These are phyloP conservation scores for Orchestia grillus DNA, from an alignment of 1,140 invertebrate genomes.

Conservation along the genomic window DNA sequence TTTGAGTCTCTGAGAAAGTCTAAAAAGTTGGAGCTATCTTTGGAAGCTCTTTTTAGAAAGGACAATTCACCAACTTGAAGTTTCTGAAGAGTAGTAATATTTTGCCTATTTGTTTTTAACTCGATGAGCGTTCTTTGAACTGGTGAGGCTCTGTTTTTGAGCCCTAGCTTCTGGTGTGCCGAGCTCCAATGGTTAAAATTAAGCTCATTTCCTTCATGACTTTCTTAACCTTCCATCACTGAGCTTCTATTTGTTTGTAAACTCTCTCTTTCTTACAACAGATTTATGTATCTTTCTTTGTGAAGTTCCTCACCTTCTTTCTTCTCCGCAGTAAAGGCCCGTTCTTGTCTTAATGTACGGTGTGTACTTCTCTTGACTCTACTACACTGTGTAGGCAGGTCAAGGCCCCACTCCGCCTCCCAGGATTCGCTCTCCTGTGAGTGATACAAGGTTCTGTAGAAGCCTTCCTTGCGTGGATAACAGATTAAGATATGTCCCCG, in stretches of 20 bases:
- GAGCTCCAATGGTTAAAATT: no score
- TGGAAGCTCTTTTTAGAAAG: no score
- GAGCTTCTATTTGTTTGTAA: background rate
- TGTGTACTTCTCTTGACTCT: background rate
- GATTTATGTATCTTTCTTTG: background rate
- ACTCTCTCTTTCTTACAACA: background rate
- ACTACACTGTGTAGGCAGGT: background rate
- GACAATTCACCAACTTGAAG: no score
- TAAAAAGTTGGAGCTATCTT: no score
- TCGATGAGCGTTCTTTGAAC: no score
- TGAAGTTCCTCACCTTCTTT: background rate
- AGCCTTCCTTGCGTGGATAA: background rate
- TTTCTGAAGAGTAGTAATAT: no score
- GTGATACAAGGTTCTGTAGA: background rate
- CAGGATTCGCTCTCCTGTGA: background rate
- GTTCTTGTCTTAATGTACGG: background rate
- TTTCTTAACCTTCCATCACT: background rate
- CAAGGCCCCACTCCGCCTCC: background rate
- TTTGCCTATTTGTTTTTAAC: no score
- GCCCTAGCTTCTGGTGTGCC: no score
- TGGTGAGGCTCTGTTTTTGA: no score
- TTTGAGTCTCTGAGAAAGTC: no score
- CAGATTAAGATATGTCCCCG: background rate
- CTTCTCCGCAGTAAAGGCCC: background rate
- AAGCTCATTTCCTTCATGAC: background rate